Evolutionary conservation across 92 coral and sea anemone species (phyloP).

Genomic region (Epizoanthus scotinus): DNA sequence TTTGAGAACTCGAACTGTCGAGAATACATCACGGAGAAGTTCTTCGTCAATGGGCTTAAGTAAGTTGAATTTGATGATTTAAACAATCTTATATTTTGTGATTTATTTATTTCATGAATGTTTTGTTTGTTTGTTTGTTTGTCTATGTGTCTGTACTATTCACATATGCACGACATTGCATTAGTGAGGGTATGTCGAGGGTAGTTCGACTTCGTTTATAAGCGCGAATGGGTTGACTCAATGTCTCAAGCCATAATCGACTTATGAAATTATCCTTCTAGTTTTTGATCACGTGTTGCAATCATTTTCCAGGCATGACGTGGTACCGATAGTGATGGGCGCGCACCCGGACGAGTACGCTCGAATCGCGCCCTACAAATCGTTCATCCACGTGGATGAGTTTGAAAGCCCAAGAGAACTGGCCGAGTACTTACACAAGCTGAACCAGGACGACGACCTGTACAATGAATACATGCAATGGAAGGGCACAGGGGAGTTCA

Average conservation of each 20-base stretch:
- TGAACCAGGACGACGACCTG: slow-evolving; percentile 7
- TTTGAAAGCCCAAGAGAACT: slow-evolving; percentile 25
- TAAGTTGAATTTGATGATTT: background rate
- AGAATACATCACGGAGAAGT: slow-evolving; percentile 37
- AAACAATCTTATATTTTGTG: too few relatives aligned
- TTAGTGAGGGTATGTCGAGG: too few relatives aligned
- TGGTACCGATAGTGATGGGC: slow-evolving; percentile 36
- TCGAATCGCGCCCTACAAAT: background rate
- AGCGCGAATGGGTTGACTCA: too few relatives aligned
- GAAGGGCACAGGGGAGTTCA: slow-evolving; percentile 30
- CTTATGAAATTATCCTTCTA: too few relatives aligned
- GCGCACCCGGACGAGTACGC: slow-evolving; percentile 36
- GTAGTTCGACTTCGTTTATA: too few relatives aligned
- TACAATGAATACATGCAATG: slow-evolving; percentile 31
- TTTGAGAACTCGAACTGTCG: slow-evolving; percentile 42
- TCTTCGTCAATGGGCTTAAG: slow-evolving; percentile 24
- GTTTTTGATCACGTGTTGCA: background rate
- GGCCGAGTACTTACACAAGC: slow-evolving; percentile 30
- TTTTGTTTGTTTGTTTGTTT: too few relatives aligned
- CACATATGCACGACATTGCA: too few relatives aligned
- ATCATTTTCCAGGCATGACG: slow-evolving; percentile 10
- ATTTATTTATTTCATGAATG: too few relatives aligned
- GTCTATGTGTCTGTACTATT: too few relatives aligned
- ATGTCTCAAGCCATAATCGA: too few relatives aligned
- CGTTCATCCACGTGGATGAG: slow-evolving; percentile 32